These are phyloP conservation scores for Neoascia interrupta DNA, from an alignment of 2,888 invertebrate genomes.

Conservation along the genomic window DNA sequence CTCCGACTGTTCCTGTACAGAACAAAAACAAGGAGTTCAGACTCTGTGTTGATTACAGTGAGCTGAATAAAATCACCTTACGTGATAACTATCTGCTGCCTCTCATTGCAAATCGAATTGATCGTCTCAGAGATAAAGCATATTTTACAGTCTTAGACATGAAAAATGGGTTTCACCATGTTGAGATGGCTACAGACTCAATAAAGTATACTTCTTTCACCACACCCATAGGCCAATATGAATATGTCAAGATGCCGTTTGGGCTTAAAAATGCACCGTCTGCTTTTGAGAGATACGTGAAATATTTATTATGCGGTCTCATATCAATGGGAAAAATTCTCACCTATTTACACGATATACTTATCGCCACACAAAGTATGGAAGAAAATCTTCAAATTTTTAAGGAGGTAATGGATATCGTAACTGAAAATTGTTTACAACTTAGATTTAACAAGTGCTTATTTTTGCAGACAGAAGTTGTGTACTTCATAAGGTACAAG, in stretches of 20 bases:
- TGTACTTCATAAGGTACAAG: not conserved
- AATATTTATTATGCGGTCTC: not conserved
- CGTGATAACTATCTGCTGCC: not conserved
- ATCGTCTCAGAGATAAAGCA: not conserved
- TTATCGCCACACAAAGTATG: not conserved
- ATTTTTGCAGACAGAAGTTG: not conserved
- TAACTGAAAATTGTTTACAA: not conserved
- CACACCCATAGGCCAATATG: not conserved
- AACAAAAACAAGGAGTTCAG: constrained; percentile 57
- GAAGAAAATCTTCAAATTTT: not conserved
- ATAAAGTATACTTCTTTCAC: not conserved
- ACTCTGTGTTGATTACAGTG: constrained; percentile 62
- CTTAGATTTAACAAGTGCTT: not conserved
- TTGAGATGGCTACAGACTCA: not conserved
- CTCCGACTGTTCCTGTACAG: constrained; percentile 61
- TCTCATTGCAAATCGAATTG: not conserved
- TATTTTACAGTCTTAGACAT: not conserved
- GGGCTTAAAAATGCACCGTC: constrained; percentile 11
- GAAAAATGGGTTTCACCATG: not conserved
- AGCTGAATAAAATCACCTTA: not conserved
- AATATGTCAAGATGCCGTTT: constrained; percentile 10
- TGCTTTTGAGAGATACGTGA: constrained; percentile 1
- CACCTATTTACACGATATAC: constrained; percentile 1
- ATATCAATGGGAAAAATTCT: constrained; percentile 4
- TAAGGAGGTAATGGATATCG: not conserved